Evolutionary conservation across 1,140 invertebrate genomes (phyloP).

Genomic region (Scaptomyza graminum): DNA sequence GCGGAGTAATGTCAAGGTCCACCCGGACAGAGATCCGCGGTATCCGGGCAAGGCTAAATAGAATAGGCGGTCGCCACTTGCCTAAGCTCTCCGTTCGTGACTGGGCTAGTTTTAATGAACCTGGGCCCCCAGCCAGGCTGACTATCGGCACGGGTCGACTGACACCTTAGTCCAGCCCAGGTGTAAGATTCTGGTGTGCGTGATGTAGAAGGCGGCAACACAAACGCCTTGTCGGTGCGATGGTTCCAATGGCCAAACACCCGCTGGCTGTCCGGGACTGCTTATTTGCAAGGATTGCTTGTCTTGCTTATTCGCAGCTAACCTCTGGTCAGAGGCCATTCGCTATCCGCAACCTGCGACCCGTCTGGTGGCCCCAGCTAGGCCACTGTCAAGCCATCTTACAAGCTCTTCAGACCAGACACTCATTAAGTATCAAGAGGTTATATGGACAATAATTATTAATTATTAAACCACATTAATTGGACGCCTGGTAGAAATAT

Average conservation of each 20-base stretch:
- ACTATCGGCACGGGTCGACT: constrained; percentile 38
- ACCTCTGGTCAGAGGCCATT: constrained; percentile 22
- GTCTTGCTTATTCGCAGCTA: constrained; percentile 32
- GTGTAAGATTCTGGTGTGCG: constrained; percentile 2
- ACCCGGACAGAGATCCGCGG: constrained; percentile 34
- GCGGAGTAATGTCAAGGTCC: constrained; percentile 20
- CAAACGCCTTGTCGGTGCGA: constrained; percentile 12
- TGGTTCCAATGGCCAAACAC: background rate
- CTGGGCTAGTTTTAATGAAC: constrained; percentile 32
- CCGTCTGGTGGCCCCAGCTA: constrained; percentile 40
- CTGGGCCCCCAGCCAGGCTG: constrained; percentile 35
- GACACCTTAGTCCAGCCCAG: constrained; percentile 40
- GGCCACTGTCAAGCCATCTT: constrained; percentile 23
- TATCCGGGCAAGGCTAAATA: constrained; percentile 26
- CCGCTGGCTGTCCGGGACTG: constrained; percentile 33
- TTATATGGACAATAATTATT: constrained; percentile 4
- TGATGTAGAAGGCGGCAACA: constrained; percentile 10
- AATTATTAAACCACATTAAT: background rate
- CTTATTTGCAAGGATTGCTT: constrained; percentile 8
- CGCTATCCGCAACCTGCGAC: constrained; percentile 42
- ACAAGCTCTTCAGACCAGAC: constrained; percentile 27
- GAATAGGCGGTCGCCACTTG: constrained; percentile 30
- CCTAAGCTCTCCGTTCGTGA: constrained; percentile 33
- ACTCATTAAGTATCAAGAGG: background rate
- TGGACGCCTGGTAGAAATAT: background rate